A percentile compares a stretch with the other conserved stretches of the same genome.
Conservation (phyloP, 2,797 vertebrate species). For the Paguma larvata region DNA sequence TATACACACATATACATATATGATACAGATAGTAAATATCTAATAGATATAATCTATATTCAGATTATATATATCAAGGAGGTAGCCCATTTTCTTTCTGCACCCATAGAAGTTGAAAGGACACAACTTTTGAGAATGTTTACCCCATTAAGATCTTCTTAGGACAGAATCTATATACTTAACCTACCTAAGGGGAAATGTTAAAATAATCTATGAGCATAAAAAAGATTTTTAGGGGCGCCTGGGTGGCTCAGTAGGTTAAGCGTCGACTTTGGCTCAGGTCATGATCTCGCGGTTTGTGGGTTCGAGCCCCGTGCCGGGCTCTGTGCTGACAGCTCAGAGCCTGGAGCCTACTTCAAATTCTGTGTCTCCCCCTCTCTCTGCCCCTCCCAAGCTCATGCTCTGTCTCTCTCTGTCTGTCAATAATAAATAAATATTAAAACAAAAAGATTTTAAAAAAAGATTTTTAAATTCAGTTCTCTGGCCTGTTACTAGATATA, state of each 20-base stretch:
- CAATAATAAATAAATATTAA: too few relatives aligned
- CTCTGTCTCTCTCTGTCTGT: too few relatives aligned
- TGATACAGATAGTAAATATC: not conserved
- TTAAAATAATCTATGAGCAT: not conserved
- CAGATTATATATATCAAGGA: not conserved
- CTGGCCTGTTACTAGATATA: not conserved
- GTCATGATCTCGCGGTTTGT: too few relatives aligned
- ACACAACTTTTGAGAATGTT: not conserved
- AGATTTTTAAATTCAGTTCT: not conserved
- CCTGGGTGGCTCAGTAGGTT: too few relatives aligned
- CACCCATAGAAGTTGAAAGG: not conserved
- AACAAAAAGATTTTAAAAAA: not conserved
- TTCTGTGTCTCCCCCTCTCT: too few relatives aligned
- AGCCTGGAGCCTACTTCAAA: too few relatives aligned
- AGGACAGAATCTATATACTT: not conserved
- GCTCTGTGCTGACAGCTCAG: too few relatives aligned
- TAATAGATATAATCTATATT: not conserved
- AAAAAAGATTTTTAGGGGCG: not conserved
- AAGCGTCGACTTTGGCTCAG: too few relatives aligned
- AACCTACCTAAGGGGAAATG: not conserved
- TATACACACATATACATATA: not conserved
- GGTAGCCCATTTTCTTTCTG: not conserved
- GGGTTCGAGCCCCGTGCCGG: too few relatives aligned
- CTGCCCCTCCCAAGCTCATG: too few relatives aligned
- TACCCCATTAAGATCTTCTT: not conserved